These are phyloP conservation scores for Porites evermanni DNA, from an alignment of 92 coral and sea anemone genomes.

Conservation along the genomic window DNA sequence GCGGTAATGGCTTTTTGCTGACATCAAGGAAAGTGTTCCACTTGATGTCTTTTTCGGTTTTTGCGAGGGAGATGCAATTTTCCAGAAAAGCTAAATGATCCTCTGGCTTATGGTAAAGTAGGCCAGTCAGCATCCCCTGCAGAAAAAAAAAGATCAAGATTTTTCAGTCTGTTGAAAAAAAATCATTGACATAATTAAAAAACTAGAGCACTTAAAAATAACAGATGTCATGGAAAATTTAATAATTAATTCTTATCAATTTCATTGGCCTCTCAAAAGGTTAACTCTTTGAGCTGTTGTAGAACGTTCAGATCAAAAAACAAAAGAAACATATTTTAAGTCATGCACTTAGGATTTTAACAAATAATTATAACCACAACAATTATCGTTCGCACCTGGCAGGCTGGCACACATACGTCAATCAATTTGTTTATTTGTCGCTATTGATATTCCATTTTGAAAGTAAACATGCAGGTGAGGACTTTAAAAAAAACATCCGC, in stretches of 20 bases:
- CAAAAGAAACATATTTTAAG: not conserved
- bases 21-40: constrained; percentile 96
- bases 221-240: too few relatives aligned
- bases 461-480: not conserved
- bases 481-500: not conserved
- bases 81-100: constrained; percentile 88
- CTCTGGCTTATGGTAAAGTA: constrained; percentile 92
- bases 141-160: not conserved
- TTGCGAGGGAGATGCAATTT: constrained; percentile 88
- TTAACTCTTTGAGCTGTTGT: too few relatives aligned
- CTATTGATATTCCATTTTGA: not conserved
- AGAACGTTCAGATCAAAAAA: too few relatives aligned
- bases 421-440: not conserved
- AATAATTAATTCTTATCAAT: too few relatives aligned
- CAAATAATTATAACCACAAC: not conserved
- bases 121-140: constrained; percentile 98
- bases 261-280: too few relatives aligned
- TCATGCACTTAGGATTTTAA: not conserved
- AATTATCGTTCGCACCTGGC: not conserved
- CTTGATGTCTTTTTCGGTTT: constrained; percentile 76
- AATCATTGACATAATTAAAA: too few relatives aligned
- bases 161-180: too few relatives aligned
- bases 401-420: not conserved
- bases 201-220: too few relatives aligned
- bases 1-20: constrained; percentile 93